These are phyloP conservation scores for Toxotes chatareus DNA, from an alignment of 2,113 vertebrate species.

Conservation along the genomic window DNA sequence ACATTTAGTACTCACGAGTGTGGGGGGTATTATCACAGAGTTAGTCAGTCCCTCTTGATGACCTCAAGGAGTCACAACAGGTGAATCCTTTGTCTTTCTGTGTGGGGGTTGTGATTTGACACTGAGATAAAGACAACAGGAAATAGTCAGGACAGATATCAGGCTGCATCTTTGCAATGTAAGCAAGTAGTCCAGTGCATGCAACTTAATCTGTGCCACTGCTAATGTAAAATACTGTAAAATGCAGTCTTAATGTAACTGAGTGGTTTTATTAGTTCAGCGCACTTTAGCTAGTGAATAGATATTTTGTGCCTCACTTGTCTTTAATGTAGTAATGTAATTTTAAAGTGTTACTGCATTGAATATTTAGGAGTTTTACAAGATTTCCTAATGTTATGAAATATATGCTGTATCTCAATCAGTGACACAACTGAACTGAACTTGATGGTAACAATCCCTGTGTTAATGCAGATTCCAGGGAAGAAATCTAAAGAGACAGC, in stretches of 20 bases:
- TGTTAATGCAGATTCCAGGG: not conserved
- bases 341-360: no score
- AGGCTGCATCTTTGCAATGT: not conserved
- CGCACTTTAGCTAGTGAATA: not conserved
- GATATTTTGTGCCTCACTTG: not conserved
- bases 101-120: not conserved
- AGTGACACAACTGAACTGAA: no score
- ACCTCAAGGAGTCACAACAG: slow-evolving; percentile 38
- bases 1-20: slow-evolving; percentile 24
- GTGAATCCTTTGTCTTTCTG: slow-evolving; percentile 15
- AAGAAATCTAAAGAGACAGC: not conserved
- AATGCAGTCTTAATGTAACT: no score
- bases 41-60: slow-evolving; percentile 12
- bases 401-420: no score
- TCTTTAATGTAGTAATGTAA: not conserved
- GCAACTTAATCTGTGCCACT: not conserved
- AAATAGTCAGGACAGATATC: not conserved
- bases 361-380: no score
- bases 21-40: slow-evolving; percentile 27
- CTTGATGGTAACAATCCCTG: not conserved
- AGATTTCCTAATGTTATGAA: no score
- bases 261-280: not conserved
- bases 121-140: not conserved
- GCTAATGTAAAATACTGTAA: no score
- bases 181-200: not conserved